Base-by-base conservation (phyloP, 2,797 vertebrate genomes). In the Peromyscus aztecus region DNA sequence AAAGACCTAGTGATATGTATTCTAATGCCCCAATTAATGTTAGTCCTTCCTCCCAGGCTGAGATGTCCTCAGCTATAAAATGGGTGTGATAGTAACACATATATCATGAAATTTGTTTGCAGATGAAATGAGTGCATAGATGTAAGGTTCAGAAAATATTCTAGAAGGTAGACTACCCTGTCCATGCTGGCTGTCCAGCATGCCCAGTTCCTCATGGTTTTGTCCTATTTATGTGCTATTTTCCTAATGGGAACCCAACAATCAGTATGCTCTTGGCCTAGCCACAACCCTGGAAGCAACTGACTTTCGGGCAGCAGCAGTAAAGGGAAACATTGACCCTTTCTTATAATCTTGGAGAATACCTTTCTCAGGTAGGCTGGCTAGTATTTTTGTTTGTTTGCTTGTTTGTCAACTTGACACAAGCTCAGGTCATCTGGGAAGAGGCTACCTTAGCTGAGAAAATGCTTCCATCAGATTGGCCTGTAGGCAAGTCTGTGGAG, bases 261-360 rank as follows among this genome's bases (percentile, higher is more conserved):
- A 55, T 96, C 85, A 57, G 21, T 34, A 46, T 76, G 61, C 84
- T 89, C 59, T 65, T 87, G 77, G 23, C 57, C 19, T 1, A 34
- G 31, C 31, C 78, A 65, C 61, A 82, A 37, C 12, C 17, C 57
- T 43, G 4, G 8, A 40, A 57, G 43, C 69, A 73, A 37, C 24
- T 43, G 65, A 57, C 27, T 90, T 93, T 3, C n/a, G 75, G 90
- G 40, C 69, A 95, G 97, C 94, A 80, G 89, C 57, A 69, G 90
- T 95, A 94, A 57, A 94, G 76, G 71, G 95, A 96, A 43, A 73
- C 52, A 89, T 96, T 97, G 98, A 97, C 98, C 95, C 17, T 29
- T 95, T 1, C 97, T 43, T 76, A 81, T 2, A 31, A 82, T 96
- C 73, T 2, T 21, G 31, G 57, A 94, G 87, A 93, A 71, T 91